Base-by-base conservation (phyloP, 2,113 vertebrate genomes). In the Scophthalmus maximus region DNA sequence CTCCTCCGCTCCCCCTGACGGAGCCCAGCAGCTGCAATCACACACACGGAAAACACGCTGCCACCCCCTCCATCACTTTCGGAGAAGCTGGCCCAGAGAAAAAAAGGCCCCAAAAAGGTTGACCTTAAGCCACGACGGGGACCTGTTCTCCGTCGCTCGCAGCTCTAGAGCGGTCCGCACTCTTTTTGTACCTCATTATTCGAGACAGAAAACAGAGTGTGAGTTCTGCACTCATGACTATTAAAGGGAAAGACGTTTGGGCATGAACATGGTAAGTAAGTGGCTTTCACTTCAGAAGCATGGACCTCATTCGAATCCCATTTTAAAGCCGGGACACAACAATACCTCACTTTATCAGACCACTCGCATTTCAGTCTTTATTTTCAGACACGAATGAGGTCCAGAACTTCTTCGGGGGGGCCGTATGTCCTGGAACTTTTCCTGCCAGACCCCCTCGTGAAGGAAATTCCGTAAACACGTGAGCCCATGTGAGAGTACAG, bases 51-150 rank as follows among this genome's bases (percentile, higher is more conserved):
- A n/a, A 71, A 74, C 73, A 58, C 12, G 26, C 56, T 64, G 63
- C 30, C 61, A 25, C n/a, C 30, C 46, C 20, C 67, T 70, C 40
- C 55, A 63, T 68, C 60, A 62, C 57, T 63, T 68, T 75, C 9
- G 53, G 49, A 56, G 64, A 60, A 22, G 76, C 55, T 52, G 65
- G 63, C 61, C 59, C 62, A 58, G 53, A 76, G 12, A 17, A 29
- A 71, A 90, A 68, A 88, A 73, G 72, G 71, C 60, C 75, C n/a
- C n/a, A n/a, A n/a, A 72, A 53, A 76, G 53, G 60, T 40, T 85
- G 66, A 86, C 87, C 74, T 87, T 85, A 77, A 82, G 60, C 34
- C n/a, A n/a, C n/a, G 56, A 65, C 8, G 44, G 68, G 51, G 70
- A 87, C 67, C 63, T 46, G 42, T 53, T 53, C 49, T 49, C 9